Conservation (phyloP, 1,140 invertebrate genomes). For the Cryptotermes secundus region DNA sequence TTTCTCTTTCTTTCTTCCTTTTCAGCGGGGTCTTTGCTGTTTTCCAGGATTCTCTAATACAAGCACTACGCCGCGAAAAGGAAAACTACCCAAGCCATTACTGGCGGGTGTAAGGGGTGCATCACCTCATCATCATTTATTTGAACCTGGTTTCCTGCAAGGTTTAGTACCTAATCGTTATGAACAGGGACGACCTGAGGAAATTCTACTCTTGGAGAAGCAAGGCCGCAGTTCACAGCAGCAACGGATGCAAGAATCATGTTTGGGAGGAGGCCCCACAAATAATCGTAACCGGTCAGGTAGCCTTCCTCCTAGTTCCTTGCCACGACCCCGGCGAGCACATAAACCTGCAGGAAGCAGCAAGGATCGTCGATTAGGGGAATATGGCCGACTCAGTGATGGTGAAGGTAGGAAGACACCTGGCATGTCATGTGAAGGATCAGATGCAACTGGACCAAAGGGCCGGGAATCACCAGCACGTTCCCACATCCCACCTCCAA, state of each 20-base stretch:
- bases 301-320: constrained; percentile 49
- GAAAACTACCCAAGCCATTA: constrained; percentile 79
- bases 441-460: constrained; percentile 41
- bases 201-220: constrained; percentile 72
- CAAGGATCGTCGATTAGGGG: constrained; percentile 46
- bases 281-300: constrained; percentile 49
- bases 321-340: constrained; percentile 65
- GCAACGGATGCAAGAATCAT: constrained; percentile 61
- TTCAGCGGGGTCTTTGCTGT: constrained; percentile 80
- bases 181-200: constrained; percentile 56
- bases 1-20: constrained; percentile 55
- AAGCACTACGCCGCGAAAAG: constrained; percentile 76
- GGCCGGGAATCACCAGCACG: constrained; percentile 54
- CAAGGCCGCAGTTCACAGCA: constrained; percentile 73
- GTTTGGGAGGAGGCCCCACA: constrained; percentile 40
- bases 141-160: constrained; percentile 54
- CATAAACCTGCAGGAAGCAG: constrained; percentile 54
- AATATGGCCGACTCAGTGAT: constrained; percentile 53
- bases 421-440: constrained; percentile 27
- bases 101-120: constrained; percentile 67
- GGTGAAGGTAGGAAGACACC: constrained; percentile 43
- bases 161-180: constrained; percentile 51
- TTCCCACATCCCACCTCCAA: constrained; percentile 61
- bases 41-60: constrained; percentile 84
- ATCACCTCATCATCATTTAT: constrained; percentile 44